Conservation (phyloP, 2,797 vertebrate species). For the Menidia menidia region DNA sequence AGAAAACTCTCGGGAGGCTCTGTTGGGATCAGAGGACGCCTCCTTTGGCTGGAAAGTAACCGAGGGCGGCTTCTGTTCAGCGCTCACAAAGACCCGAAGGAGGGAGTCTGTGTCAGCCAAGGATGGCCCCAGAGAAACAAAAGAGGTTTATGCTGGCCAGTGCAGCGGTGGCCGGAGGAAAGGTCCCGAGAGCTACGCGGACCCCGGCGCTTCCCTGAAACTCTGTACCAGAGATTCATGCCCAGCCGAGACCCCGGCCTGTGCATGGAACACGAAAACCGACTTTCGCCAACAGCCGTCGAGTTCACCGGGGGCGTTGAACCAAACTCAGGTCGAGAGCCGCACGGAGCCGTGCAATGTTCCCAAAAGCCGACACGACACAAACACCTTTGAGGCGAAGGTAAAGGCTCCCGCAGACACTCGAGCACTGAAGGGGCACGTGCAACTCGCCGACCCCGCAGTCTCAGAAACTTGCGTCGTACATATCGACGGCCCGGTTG, state of each 20-base stretch:
- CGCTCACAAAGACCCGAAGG: conserved; percentile 39
- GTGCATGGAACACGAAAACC: background rate
- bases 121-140: conserved; percentile 29
- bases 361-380: conserved; percentile 31
- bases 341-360: conserved; percentile 21
- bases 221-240: conserved; percentile 14
- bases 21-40: conserved; percentile 42
- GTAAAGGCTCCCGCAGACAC: conserved; percentile 32
- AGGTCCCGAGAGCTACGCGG: conserved; percentile 38
- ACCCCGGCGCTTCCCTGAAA: conserved; percentile 10
- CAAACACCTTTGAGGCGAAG: conserved; percentile 32
- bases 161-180: conserved; percentile 32
- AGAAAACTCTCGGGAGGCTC: conserved; percentile 48
- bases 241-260: conserved; percentile 10
- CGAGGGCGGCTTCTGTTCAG: conserved; percentile 16
- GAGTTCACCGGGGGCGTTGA: conserved; percentile 10
- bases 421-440: conserved; percentile 20
- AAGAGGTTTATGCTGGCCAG: conserved; percentile 22
- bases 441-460: conserved; percentile 1
- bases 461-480: conserved; percentile 20
- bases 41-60: conserved; percentile 11
- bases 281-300: conserved; percentile 7
- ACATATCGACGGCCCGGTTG: conserved; percentile 6
- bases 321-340: background rate
- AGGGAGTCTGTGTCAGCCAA: conserved; percentile 41